A percentile compares a stretch with the other conserved stretches of the same genome.
phyloP scores from a whole-genome alignment of 2,888 invertebrate species.

The Amiota mariae region DNA sequence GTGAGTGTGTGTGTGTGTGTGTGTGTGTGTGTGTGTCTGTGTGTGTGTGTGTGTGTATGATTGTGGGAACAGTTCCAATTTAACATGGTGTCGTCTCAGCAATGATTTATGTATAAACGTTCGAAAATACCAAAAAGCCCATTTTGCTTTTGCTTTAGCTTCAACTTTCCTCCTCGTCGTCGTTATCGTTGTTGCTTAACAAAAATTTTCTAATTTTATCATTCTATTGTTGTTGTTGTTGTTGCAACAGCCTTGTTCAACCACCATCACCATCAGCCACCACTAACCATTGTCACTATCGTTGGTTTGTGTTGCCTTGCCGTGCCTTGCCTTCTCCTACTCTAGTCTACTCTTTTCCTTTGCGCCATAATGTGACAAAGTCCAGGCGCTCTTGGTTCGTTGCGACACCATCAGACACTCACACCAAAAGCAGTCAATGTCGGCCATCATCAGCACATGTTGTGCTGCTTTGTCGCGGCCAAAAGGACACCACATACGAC shows the following conservation, averaged over 20 bases:
- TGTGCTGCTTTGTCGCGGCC: conserved; percentile 6
- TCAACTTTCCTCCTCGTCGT: neutral
- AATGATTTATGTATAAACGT: conserved; percentile 59
- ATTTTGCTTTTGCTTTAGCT: conserved; percentile 53
- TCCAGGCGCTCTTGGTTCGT: too few relatives aligned
- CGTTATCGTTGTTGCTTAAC: conserved; percentile 29
- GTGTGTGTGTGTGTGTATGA: conserved; percentile 40
- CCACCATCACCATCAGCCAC: neutral
- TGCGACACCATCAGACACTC: too few relatives aligned
- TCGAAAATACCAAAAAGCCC: conserved; percentile 53
- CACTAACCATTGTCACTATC: conserved; percentile 3
- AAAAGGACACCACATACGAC: neutral
- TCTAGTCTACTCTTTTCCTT: neutral
- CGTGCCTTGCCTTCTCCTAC: neutral
- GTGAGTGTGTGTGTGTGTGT: conserved; percentile 2
- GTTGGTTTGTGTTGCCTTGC: neutral
- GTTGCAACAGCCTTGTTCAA: conserved; percentile 30
- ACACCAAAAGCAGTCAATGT: neutral
- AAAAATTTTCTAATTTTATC: conserved; percentile 24
- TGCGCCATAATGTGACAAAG: too few relatives aligned
- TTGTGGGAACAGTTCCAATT: conserved; percentile 67
- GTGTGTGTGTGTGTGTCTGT: conserved; percentile 37
- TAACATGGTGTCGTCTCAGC: conserved; percentile 68
- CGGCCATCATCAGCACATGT: conserved; percentile 21
- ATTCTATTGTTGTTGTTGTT: conserved; percentile 30